Conservation (phyloP, 1,140 invertebrate genomes). For the Panagrolaimus sp. region DNA sequence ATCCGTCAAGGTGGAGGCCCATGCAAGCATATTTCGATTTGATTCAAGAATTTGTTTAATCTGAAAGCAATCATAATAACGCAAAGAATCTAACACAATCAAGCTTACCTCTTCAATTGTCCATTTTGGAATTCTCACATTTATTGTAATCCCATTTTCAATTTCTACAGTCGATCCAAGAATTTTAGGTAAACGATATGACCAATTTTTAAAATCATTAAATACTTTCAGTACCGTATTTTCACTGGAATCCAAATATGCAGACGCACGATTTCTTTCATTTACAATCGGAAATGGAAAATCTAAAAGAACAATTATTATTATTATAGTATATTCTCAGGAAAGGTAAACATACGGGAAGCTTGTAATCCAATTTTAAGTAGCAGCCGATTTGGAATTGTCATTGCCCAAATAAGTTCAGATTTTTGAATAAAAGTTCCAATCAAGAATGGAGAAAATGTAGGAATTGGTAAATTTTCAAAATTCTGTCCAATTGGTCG, state of each 20-base stretch:
- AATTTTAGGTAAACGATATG: neutral
- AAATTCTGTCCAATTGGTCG: slow-evolving; percentile 6
- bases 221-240: slow-evolving; percentile 6
- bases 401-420: neutral
- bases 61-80: too few species aligned
- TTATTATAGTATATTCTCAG: neutral
- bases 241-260: neutral
- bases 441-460: neutral
- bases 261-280: neutral
- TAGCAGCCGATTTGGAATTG: neutral
- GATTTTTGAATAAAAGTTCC: neutral
- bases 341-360: neutral
- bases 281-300: slow-evolving; percentile 8
- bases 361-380: neutral
- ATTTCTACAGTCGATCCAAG: neutral
- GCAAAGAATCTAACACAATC: too few species aligned
- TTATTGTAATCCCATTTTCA: neutral
- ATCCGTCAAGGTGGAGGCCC: neutral
- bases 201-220: slow-evolving; percentile 5
- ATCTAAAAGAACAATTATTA: neutral
- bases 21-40: neutral
- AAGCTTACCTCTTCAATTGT: neutral
- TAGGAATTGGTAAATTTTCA: neutral
- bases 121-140: neutral
- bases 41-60: neutral